Percentiles rank a stretch among this genome's conserved stretches.
Evolutionary conservation across 2,888 invertebrate genomes (phyloP).

Genomic region (Camponotus fellah): DNA sequence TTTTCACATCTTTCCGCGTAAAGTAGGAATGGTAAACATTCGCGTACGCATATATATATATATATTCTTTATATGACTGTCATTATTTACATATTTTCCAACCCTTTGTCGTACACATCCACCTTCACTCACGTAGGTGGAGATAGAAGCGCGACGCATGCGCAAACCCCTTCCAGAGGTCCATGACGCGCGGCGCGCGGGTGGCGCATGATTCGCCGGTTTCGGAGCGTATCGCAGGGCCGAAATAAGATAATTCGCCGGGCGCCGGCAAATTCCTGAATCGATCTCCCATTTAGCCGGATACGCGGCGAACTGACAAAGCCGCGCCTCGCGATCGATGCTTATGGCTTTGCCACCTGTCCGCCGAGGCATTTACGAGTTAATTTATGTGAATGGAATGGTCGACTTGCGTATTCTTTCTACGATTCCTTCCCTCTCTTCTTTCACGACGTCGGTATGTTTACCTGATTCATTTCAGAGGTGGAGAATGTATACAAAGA

Average conservation of each 20-base stretch:
- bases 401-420: too few species aligned
- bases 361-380: not conserved
- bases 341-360: not conserved
- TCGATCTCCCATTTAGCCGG: not conserved
- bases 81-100: slow-evolving; percentile 73
- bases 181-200: slow-evolving; percentile 73
- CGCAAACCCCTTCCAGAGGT: slow-evolving; percentile 74
- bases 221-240: slow-evolving; percentile 68
- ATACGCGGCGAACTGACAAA: not conserved
- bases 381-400: not conserved
- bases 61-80: too few species aligned
- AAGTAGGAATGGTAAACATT: not conserved
- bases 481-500: too few species aligned
- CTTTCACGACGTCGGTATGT: not conserved
- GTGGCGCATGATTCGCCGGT: slow-evolving; percentile 74
- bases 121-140: slow-evolving; percentile 52
- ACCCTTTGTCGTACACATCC: slow-evolving; percentile 64
- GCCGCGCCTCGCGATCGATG: not conserved
- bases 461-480: too few species aligned
- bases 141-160: slow-evolving; percentile 73
- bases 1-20: slow-evolving; percentile 27
- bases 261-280: slow-evolving; percentile 10
- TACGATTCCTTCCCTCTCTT: too few species aligned
- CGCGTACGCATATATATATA: not conserved
- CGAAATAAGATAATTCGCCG: not conserved